Percentiles rank a stretch among this genome's conserved stretches.
Evolutionary conservation across 2,888 invertebrate genomes (phyloP).

Genomic region (Sinhomidia bicolor): DNA sequence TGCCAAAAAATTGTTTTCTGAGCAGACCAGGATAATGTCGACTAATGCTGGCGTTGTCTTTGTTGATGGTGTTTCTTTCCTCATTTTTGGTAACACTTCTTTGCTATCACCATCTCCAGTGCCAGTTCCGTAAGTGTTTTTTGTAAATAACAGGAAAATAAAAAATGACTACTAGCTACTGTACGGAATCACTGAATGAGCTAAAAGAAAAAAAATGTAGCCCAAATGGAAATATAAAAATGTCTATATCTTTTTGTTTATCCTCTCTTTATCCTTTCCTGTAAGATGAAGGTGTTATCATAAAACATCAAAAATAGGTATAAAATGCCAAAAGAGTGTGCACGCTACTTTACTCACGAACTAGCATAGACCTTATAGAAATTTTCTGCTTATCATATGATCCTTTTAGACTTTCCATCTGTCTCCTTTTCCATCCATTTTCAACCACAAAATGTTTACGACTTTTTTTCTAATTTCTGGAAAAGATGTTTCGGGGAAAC

Average conservation of each 20-base stretch:
- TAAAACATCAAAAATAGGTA: background rate
- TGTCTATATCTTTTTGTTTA: no score
- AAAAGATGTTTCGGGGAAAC: slow-evolving; percentile 5
- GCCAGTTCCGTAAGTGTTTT: background rate
- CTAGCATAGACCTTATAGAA: no score
- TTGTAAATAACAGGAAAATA: background rate
- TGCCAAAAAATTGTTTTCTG: background rate
- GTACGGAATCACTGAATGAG: no score
- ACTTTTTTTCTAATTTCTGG: slow-evolving; percentile 54
- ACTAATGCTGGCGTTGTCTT: background rate
- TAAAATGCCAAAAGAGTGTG: no score
- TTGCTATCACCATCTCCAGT: background rate
- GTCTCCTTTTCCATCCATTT: background rate
- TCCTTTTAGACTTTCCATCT: background rate
- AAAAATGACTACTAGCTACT: background rate
- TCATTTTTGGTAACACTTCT: background rate
- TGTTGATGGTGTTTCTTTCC: slow-evolving; percentile 1
- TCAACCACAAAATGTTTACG: slow-evolving; percentile 2
- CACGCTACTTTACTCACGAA: no score
- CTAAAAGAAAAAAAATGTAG: no score
- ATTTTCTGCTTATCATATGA: no score
- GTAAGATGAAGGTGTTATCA: slow-evolving; percentile 15
- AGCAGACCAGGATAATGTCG: background rate
- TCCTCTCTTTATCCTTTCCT: no score
- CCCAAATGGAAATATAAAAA: no score